Conservation (phyloP, 2,888 invertebrate species). For the Agrotis puta region DNA sequence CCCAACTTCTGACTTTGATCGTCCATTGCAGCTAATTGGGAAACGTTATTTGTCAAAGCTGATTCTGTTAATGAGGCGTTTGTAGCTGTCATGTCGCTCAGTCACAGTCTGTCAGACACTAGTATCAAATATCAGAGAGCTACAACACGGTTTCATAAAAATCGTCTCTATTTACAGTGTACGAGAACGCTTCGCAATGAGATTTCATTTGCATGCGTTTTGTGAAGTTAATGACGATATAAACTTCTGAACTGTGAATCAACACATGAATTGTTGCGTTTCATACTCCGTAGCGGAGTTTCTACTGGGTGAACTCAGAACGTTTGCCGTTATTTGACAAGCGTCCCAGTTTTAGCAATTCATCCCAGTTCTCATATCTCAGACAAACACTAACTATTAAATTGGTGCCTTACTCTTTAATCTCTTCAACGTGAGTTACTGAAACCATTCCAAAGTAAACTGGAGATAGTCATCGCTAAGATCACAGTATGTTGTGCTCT, state of each 20-base stretch:
- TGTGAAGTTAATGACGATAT: constrained; percentile 46
- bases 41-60: constrained; percentile 70
- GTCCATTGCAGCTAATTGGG: constrained; percentile 69
- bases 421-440: constrained; percentile 1
- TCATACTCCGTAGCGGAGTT: constrained; percentile 5
- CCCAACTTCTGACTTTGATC: constrained; percentile 67
- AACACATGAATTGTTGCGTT: constrained; percentile 31
- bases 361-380: not conserved
- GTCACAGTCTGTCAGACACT: constrained; percentile 41
- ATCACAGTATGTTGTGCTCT: constrained; percentile 20
- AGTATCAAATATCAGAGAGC: constrained; percentile 53
- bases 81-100: constrained; percentile 52
- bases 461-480: constrained; percentile 16
- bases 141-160: constrained; percentile 40
- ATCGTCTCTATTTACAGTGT: constrained; percentile 36
- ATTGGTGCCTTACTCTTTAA: not conserved
- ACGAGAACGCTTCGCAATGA: constrained; percentile 36
- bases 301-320: not conserved
- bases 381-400: not conserved
- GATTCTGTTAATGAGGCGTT: constrained; percentile 66
- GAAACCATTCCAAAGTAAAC: constrained; percentile 23
- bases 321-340: constrained; percentile 5
- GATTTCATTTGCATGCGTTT: constrained; percentile 45
- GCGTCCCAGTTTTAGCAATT: constrained; percentile 8
- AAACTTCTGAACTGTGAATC: constrained; percentile 38